These are phyloP conservation scores for Brienomyrus brachyistius DNA, from an alignment of 2,113 vertebrate species.

Conservation along the genomic window DNA sequence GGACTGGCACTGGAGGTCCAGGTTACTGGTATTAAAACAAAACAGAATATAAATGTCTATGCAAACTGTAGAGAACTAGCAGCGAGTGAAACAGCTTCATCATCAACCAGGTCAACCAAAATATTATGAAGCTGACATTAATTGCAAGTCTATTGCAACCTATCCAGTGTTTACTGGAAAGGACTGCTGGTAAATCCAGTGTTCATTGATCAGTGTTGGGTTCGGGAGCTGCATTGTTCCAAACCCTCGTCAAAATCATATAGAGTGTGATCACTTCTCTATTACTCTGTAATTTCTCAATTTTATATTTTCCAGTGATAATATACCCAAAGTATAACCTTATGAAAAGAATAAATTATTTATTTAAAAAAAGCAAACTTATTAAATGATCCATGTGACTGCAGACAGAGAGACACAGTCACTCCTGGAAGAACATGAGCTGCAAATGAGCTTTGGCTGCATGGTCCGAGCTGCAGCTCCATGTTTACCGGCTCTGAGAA, in stretches of 20 bases:
- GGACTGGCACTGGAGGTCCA: neutral
- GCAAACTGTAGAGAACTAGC: neutral
- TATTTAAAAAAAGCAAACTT: neutral
- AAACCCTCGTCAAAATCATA: neutral
- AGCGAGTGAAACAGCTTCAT: neutral
- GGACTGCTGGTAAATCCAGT: neutral
- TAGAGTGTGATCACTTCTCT: neutral
- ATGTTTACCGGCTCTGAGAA: neutral
- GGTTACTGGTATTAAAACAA: neutral
- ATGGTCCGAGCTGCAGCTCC: conserved; percentile 6
- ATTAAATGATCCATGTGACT: conserved; percentile 19
- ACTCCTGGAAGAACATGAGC: conserved; percentile 20
- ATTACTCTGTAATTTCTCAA: neutral
- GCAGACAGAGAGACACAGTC: conserved; percentile 30
- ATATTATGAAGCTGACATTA: neutral
- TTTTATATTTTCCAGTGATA: neutral
- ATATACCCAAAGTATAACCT: neutral
- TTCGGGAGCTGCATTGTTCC: neutral
- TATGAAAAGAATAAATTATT: neutral
- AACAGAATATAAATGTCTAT: neutral
- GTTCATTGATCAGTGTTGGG: neutral
- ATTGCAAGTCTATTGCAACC: neutral
- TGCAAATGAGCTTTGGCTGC: conserved; percentile 30
- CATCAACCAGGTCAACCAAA: neutral
- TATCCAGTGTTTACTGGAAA: neutral